These are phyloP conservation scores for Halcyon leucocephala DNA, from an alignment of 2,797 vertebrate genomes.

Conservation along the genomic window DNA sequence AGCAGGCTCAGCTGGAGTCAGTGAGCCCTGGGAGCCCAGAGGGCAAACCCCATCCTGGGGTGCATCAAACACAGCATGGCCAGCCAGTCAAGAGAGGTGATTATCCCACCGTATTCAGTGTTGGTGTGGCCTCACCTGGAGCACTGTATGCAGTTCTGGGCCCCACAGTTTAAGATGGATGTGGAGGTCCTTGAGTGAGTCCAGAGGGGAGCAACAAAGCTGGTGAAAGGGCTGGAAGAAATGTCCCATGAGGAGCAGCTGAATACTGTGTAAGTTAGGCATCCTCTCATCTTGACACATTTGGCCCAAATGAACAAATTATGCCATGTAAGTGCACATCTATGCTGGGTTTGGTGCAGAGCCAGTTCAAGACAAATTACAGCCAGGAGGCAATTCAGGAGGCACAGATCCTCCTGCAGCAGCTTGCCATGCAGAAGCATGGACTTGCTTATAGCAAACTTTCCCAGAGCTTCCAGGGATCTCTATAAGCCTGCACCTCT, in stretches of 20 bases:
- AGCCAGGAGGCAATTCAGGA: not conserved
- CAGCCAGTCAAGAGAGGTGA: no score
- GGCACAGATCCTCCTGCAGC: not conserved
- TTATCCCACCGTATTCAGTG: no score
- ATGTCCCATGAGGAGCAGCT: no score
- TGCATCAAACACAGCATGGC: no score
- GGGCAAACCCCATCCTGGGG: no score
- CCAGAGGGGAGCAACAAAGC: not conserved
- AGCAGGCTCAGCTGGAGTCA: no score
- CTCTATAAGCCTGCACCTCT: not conserved
- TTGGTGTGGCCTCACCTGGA: no score
- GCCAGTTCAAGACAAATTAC: not conserved
- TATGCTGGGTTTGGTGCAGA: not conserved
- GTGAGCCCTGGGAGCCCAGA: no score
- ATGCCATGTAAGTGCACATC: not conserved
- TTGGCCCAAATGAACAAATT: not conserved
- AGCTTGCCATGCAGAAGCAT: not conserved
- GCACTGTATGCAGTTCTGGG: no score
- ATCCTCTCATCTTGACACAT: not conserved
- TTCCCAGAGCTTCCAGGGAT: not conserved
- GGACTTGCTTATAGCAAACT: not conserved
- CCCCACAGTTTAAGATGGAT: no score
- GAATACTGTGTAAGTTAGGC: not conserved
- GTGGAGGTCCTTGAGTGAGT: not conserved
- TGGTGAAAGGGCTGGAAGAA: no score